These are phyloP conservation scores for Palythoa heliodiscus DNA, from an alignment of 92 coral and sea anemone species.

Conservation along the genomic window DNA sequence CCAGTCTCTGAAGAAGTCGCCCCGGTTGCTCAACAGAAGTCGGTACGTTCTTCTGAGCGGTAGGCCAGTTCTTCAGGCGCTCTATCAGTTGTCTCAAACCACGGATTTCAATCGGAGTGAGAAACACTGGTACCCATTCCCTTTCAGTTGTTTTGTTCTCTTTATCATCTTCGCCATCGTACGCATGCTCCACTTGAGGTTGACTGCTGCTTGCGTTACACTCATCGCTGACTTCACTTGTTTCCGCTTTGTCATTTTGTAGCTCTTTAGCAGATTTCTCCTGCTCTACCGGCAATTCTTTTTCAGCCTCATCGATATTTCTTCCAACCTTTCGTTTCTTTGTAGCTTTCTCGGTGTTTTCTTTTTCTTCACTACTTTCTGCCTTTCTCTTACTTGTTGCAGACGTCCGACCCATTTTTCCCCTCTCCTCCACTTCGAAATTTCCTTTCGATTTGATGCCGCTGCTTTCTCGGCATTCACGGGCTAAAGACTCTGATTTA, in stretches of 20 bases:
- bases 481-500: conserved; percentile 49
- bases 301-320: conserved; percentile 23
- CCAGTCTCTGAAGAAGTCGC: conserved; percentile 67
- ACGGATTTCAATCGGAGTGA: conserved; percentile 72
- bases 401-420: neutral
- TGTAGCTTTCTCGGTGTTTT: conserved; percentile 47
- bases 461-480: conserved; percentile 14
- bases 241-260: conserved; percentile 33
- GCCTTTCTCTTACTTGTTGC: conserved; percentile 33
- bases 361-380: conserved; percentile 30
- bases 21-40: conserved; percentile 58
- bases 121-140: conserved; percentile 86
- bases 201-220: conserved; percentile 52
- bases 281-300: conserved; percentile 40
- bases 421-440: conserved; percentile 21
- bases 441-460: conserved; percentile 25
- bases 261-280: conserved; percentile 49
- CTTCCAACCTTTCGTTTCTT: conserved; percentile 33
- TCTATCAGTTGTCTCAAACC: conserved; percentile 71
- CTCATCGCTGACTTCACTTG: conserved; percentile 47
- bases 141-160: conserved; percentile 52
- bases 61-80: conserved; percentile 81
- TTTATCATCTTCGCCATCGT: conserved; percentile 34
- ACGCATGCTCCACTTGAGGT: conserved; percentile 43
- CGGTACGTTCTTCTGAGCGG: conserved; percentile 77